Percentiles rank a stretch among this genome's conserved stretches.
Conservation (phyloP, 1,140 invertebrate genomes). For the Cardiocondyla obscurior region DNA sequence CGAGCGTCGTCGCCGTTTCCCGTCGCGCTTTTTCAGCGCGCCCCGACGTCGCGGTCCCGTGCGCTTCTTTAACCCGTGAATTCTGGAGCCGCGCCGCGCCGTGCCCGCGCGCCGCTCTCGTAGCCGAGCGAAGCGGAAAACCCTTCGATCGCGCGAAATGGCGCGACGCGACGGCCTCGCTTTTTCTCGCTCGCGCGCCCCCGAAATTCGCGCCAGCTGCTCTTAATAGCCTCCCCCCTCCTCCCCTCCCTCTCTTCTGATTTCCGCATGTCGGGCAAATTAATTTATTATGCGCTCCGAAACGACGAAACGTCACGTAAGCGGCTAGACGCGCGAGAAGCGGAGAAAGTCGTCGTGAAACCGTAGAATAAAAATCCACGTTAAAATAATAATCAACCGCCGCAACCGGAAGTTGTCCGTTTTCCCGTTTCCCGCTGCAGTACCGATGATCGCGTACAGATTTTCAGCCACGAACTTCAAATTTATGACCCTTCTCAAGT, state of each 20-base stretch:
- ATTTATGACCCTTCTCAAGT: too few relatives aligned
- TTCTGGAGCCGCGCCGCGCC: not conserved
- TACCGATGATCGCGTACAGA: too few relatives aligned
- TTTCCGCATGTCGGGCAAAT: not conserved
- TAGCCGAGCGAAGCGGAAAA: not conserved
- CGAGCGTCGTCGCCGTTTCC: slow-evolving; percentile 36
- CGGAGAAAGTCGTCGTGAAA: not conserved
- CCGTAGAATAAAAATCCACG: too few relatives aligned
- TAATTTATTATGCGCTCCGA: not conserved
- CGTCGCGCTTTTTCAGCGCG: not conserved
- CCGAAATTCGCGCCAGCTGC: not conserved
- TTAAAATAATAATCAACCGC: too few relatives aligned
- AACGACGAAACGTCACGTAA: not conserved
- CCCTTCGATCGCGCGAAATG: slow-evolving; percentile 27
- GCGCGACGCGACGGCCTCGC: slow-evolving; percentile 2
- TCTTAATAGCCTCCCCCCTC: not conserved
- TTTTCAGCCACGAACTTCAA: too few relatives aligned
- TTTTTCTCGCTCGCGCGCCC: not conserved
- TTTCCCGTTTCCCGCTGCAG: too few relatives aligned
- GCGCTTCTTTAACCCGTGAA: not conserved
- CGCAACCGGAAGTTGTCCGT: too few relatives aligned
- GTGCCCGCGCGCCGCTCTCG: not conserved
- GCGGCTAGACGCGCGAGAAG: not conserved
- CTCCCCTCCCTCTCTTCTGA: not conserved
- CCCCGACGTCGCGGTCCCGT: too few relatives aligned